phyloP scores from a whole-genome alignment of 1,140 invertebrate genomes.

The Drosophila subobscura region DNA sequence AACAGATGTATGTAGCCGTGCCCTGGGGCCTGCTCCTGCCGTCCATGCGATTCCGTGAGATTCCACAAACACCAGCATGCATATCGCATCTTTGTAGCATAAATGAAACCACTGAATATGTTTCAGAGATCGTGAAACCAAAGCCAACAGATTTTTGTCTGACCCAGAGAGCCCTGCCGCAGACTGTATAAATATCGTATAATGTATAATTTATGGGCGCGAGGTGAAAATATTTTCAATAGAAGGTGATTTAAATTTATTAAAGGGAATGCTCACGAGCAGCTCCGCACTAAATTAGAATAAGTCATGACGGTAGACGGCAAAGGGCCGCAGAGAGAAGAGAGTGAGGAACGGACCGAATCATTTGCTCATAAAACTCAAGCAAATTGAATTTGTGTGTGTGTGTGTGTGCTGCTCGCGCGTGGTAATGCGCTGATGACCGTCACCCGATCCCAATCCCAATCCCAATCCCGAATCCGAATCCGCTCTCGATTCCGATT shows the following conservation, averaged over 20 bases:
- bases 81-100: slow-evolving; percentile 7
- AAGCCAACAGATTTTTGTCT: slow-evolving; percentile 4
- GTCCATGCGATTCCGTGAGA: neutral
- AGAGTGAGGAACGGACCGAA: neutral
- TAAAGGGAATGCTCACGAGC: slow-evolving; percentile 79
- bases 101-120: slow-evolving; percentile 41
- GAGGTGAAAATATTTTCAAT: slow-evolving; percentile 82
- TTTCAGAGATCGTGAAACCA: slow-evolving; percentile 5
- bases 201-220: slow-evolving; percentile 72
- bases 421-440: slow-evolving; percentile 44
- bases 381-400: slow-evolving; percentile 72
- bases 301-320: slow-evolving; percentile 41
- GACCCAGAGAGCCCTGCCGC: slow-evolving; percentile 15
- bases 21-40: neutral
- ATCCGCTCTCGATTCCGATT: slow-evolving; percentile 9
- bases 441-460: slow-evolving; percentile 40
- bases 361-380: slow-evolving; percentile 62
- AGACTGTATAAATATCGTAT: slow-evolving; percentile 46
- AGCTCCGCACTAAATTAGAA: slow-evolving; percentile 78
- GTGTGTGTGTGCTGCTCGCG: slow-evolving; percentile 8
- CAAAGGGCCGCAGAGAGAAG: neutral
- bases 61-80: neutral
- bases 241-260: slow-evolving; percentile 83
- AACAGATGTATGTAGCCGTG: neutral
- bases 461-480: slow-evolving; percentile 15